phyloP scores from a whole-genome alignment of 2,888 invertebrate genomes.

The Cremastobaeus sp. region DNA sequence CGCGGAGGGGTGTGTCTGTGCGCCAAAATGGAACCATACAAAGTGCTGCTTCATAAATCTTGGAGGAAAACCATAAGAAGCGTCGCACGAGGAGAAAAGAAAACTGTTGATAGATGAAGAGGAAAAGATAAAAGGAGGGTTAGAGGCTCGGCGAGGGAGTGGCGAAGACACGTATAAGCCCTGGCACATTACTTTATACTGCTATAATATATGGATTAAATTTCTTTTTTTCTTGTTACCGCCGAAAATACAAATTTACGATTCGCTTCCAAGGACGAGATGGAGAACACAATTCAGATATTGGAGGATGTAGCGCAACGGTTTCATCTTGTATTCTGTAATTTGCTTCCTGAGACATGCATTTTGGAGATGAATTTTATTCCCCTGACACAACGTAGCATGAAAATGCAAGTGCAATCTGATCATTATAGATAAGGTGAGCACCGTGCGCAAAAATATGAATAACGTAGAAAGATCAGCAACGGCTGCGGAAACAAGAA shows the following conservation, averaged over 20 bases:
- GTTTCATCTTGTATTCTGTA: background rate
- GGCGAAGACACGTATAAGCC: constrained; percentile 58
- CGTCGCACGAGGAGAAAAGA: constrained; percentile 66
- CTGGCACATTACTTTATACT: constrained; percentile 68
- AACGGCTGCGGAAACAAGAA: constrained; percentile 60
- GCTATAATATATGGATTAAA: constrained; percentile 66
- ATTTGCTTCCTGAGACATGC: constrained; percentile 1
- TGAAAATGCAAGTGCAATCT: constrained; percentile 33
- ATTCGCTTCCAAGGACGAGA: too few species aligned
- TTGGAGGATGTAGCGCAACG: too few species aligned
- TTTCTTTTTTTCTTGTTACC: constrained; percentile 44
- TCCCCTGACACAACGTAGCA: constrained; percentile 11
- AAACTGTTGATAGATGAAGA: constrained; percentile 73
- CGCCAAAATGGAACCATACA: constrained; percentile 73
- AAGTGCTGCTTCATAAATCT: constrained; percentile 75
- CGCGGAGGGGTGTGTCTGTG: constrained; percentile 63
- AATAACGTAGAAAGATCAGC: constrained; percentile 51
- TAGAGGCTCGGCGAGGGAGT: constrained; percentile 53
- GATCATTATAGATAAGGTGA: constrained; percentile 43
- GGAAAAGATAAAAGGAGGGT: constrained; percentile 61
- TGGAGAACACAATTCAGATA: too few species aligned
- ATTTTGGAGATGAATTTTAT: background rate
- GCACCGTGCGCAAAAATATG: constrained; percentile 53
- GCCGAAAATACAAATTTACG: too few species aligned
- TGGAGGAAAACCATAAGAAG: constrained; percentile 60